Conservation (phyloP, 2,113 vertebrate species). For the Machaerirhynchus nigripectus region DNA sequence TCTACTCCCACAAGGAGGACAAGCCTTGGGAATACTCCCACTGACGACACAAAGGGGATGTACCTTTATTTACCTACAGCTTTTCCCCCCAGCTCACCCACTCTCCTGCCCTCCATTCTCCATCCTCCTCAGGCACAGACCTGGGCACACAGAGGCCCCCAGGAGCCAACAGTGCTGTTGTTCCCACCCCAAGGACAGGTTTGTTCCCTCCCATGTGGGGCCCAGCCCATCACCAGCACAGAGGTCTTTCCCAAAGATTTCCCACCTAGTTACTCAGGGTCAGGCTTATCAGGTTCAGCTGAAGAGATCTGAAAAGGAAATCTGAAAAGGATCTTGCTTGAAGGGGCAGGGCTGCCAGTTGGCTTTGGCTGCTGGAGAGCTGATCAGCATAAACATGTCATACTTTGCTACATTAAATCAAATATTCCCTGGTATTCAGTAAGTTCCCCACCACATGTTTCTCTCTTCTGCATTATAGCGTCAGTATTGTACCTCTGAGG, state of each 20-base stretch:
- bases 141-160: neutral
- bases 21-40: neutral
- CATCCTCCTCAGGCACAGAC: neutral
- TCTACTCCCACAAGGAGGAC: neutral
- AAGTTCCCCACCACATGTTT: neutral
- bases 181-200: neutral
- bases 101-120: neutral
- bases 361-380: neutral
- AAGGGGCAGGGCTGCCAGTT: neutral
- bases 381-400: neutral
- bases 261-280: neutral
- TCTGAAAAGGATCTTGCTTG: neutral
- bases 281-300: neutral
- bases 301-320: neutral
- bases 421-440: neutral
- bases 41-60: neutral
- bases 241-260: neutral
- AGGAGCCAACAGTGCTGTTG: neutral
- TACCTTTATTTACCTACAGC: neutral
- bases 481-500: neutral
- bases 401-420: neutral
- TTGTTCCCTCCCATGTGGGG: neutral
- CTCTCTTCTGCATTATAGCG: neutral
- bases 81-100: neutral
- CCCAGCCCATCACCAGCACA: neutral